Percentiles rank a stretch among this genome's conserved stretches.
phyloP scores from a whole-genome alignment of 35 echinoderm and acorn worm genomes.

The Lytechinus pictus region DNA sequence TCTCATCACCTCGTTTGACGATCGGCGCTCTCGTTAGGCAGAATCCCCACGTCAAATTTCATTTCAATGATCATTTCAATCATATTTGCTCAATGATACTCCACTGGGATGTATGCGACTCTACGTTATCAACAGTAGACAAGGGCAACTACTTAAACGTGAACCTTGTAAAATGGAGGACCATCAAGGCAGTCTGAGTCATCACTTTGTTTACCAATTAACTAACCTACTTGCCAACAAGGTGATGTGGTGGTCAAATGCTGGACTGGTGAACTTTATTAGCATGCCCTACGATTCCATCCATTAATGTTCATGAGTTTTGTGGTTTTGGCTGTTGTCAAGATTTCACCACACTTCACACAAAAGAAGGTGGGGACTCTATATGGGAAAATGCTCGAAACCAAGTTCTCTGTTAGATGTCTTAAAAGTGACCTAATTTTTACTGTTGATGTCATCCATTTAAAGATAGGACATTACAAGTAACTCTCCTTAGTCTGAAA shows the following conservation, averaged over 20 bases:
- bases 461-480: too few species aligned
- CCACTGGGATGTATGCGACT: neutral
- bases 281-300: neutral
- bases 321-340: neutral
- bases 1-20: constrained; percentile 31
- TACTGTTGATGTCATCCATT: too few species aligned
- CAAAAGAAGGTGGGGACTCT: neutral
- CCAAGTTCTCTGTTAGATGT: neutral
- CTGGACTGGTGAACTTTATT: neutral
- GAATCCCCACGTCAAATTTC: constrained; percentile 32
- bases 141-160: neutral
- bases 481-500: too few species aligned
- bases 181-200: neutral
- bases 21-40: neutral
- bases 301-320: neutral
- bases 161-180: neutral
- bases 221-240: neutral
- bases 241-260: neutral
- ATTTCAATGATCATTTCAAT: constrained; percentile 28
- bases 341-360: neutral
- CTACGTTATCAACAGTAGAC: neutral
- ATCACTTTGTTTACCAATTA: constrained; percentile 8
- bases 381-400: neutral
- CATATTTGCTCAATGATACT: constrained; percentile 29
- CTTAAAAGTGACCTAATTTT: neutral